These are phyloP conservation scores for Hyphantria cunea DNA, from an alignment of 1,140 invertebrate species.

Conservation along the genomic window DNA sequence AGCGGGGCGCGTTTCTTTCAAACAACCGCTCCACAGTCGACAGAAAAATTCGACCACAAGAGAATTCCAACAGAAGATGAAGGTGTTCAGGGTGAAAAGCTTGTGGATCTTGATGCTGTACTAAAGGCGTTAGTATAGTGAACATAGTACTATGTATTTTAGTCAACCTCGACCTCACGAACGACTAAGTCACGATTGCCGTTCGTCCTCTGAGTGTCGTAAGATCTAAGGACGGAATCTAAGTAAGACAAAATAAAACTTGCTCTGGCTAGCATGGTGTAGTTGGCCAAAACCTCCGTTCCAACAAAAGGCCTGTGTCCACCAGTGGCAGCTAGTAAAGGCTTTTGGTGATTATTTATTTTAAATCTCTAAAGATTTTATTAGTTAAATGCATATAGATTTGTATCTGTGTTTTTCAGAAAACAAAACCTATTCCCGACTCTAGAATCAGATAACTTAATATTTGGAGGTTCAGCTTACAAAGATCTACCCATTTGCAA, in stretches of 20 bases:
- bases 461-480: conserved; percentile 91
- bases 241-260: no score
- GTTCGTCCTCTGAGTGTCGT: no score
- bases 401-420: conserved; percentile 75
- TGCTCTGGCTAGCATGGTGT: no score
- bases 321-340: no score
- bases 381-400: no score
- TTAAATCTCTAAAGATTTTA: no score
- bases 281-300: no score
- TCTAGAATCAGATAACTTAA: conserved; percentile 85
- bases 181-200: no score
- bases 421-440: conserved; percentile 89
- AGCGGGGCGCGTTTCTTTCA: conserved; percentile 52
- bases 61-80: conserved; percentile 70
- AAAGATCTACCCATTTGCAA: conserved; percentile 91
- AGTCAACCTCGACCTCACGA: no score
- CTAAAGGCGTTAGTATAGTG: conserved; percentile 59
- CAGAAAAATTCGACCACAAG: conserved; percentile 70
- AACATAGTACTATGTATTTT: neutral
- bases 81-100: conserved; percentile 74
- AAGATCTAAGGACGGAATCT: no score
- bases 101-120: conserved; percentile 67
- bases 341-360: no score
- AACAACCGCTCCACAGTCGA: conserved; percentile 48
- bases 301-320: no score